These are phyloP conservation scores for Tragelaphus scriptus DNA, from an alignment of 2,113 vertebrate species.

Conservation along the genomic window DNA sequence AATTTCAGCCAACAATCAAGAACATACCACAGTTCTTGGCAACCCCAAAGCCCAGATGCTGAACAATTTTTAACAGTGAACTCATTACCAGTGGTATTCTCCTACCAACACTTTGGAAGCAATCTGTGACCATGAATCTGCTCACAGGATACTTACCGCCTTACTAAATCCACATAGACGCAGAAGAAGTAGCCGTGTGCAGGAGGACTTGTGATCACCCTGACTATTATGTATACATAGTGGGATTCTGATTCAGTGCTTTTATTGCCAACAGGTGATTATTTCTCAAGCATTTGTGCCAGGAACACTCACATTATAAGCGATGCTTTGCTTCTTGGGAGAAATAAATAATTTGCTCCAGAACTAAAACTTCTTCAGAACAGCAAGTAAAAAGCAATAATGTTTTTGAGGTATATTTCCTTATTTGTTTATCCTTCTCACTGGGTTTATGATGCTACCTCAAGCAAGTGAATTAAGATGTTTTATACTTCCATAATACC, in stretches of 20 bases:
- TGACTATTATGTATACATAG: background rate
- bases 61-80: conserved; percentile 32
- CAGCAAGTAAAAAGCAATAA: background rate
- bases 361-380: background rate
- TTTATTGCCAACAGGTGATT: background rate
- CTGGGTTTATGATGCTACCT: background rate
- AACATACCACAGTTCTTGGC: conserved; percentile 40
- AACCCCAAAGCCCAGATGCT: conserved; percentile 21
- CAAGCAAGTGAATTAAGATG: conserved; percentile 4
- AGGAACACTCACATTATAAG: background rate
- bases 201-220: background rate
- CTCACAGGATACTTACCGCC: background rate
- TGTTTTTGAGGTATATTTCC: background rate
- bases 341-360: background rate
- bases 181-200: background rate
- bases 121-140: background rate
- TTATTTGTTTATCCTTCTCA: conserved; percentile 3
- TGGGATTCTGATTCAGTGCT: background rate
- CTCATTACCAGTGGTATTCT: background rate
- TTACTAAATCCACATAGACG: background rate
- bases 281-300: background rate
- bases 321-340: background rate
- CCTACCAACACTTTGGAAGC: background rate
- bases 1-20: conserved; percentile 24
- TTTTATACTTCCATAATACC: conserved; percentile 7